Percentiles rank a stretch among this genome's conserved stretches.
These are phyloP conservation scores for mouse (Mus musculus) DNA, from an alignment of 2,113 vertebrate species.

Conservation along the genomic window GRCm39 chr6:21542501-21543000, in stretches of 20 bases:
- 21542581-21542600: background rate
- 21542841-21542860: background rate
- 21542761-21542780: background rate
- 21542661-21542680: slow-evolving; percentile 6
- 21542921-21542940: fast-evolving
- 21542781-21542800: background rate
- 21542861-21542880: no score
- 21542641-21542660: background rate
- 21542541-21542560: background rate
- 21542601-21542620: slow-evolving; percentile 21
- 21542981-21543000: background rate
- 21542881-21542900: background rate
- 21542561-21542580: background rate
- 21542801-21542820: no score
- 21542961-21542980: background rate
- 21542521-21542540: background rate
- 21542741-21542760: background rate
- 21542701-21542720: background rate
- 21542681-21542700: background rate
- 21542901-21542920: no score
- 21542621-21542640: background rate
- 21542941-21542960: background rate
- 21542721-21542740: background rate
- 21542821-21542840: fast-evolving
- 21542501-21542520: background rate